Percentiles rank a stretch among this genome's conserved stretches.
These are phyloP conservation scores for Torymus aiolomorphi DNA, from an alignment of 2,888 invertebrate species.

Conservation along the genomic window DNA sequence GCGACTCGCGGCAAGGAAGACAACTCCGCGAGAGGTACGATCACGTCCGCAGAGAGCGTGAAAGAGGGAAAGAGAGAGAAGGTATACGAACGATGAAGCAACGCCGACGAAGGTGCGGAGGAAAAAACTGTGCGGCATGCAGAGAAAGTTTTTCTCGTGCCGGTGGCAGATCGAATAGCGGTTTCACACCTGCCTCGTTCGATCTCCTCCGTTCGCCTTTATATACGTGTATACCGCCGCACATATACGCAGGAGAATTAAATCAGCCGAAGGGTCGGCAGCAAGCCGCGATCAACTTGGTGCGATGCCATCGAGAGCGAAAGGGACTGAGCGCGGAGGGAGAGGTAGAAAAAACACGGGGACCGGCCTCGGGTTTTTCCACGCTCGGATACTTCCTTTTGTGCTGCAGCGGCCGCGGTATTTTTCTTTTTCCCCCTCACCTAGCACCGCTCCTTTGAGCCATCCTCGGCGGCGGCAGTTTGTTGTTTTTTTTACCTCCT, in stretches of 20 bases:
- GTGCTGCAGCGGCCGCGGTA: conserved; percentile 9
- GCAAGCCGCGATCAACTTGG: no score
- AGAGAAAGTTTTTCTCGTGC: conserved; percentile 22
- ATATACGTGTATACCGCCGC: neutral
- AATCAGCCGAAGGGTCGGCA: conserved; percentile 48
- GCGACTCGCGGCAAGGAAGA: conserved; percentile 13
- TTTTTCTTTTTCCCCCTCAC: conserved; percentile 29
- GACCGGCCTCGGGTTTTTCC: conserved; percentile 31
- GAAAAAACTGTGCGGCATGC: neutral
- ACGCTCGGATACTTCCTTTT: conserved; percentile 40
- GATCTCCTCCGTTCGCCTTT: neutral
- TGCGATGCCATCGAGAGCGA: neutral
- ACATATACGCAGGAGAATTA: conserved; percentile 56
- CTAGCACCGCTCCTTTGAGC: no score
- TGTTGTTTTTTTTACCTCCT: conserved; percentile 11
- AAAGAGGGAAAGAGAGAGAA: neutral
- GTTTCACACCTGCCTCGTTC: conserved; percentile 49
- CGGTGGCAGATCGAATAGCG: conserved; percentile 18
- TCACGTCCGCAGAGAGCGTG: neutral
- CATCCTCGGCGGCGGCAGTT: neutral
- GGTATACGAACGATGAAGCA: neutral
- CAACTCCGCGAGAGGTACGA: conserved; percentile 6
- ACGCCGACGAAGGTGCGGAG: no score
- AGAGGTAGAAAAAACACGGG: conserved; percentile 43
- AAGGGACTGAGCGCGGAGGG: conserved; percentile 3